These are phyloP conservation scores for Acutogordius australiensis DNA, from an alignment of 2,888 invertebrate species.

Conservation along the genomic window DNA sequence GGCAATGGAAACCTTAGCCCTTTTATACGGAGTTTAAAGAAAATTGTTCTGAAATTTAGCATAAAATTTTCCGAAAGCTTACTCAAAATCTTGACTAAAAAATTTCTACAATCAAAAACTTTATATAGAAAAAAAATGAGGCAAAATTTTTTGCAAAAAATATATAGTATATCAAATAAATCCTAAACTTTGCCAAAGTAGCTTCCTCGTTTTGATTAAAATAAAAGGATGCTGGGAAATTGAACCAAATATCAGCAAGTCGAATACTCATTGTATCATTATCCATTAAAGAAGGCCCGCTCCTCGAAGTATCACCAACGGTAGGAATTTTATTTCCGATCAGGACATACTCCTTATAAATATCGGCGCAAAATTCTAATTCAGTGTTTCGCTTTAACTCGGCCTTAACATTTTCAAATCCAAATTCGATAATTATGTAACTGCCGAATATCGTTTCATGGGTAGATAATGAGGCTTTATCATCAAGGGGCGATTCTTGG, in stretches of 20 bases:
- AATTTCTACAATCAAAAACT: no score
- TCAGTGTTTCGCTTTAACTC: neutral
- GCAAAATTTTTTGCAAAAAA: no score
- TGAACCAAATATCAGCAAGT: neutral
- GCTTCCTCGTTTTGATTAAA: neutral
- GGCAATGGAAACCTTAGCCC: neutral
- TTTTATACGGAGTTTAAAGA: neutral
- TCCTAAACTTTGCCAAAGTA: neutral
- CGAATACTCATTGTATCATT: no score
- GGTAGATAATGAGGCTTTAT: no score
- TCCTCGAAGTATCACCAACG: neutral
- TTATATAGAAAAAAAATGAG: no score
- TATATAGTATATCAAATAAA: no score
- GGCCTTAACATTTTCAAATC: neutral
- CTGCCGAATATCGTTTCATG: no score
- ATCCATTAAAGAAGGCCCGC: no score
- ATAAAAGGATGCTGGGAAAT: conserved; percentile 9
- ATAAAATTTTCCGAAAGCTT: no score
- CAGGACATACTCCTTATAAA: neutral
- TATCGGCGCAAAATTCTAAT: neutral
- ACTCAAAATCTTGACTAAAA: no score
- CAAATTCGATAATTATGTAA: neutral
- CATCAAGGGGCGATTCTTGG: neutral
- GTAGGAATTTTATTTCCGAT: neutral
- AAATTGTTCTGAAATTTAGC: neutral